Conservation (phyloP, 1,140 invertebrate genomes). For the Drosophila sturtevanti region DNA sequence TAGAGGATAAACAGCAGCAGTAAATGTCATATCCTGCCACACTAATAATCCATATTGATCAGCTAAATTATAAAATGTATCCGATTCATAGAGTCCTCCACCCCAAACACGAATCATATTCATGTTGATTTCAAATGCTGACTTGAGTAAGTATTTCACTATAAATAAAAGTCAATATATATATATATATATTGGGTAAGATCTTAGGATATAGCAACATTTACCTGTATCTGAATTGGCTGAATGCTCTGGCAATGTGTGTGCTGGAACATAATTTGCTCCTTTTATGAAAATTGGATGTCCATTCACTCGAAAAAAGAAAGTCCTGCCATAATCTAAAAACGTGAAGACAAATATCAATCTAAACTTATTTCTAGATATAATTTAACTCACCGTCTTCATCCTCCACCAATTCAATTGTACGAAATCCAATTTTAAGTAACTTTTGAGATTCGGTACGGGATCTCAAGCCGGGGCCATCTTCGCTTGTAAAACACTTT, state of each 20-base stretch:
- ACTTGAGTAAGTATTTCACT: constrained; percentile 59
- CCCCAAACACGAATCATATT: constrained; percentile 99
- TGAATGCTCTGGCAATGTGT: constrained; percentile 90
- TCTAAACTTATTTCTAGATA: background rate
- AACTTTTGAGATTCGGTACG: constrained; percentile 79
- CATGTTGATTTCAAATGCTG: constrained; percentile 90
- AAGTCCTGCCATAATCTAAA: constrained; percentile 85
- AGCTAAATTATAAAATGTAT: constrained; percentile 94
- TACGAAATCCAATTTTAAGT: constrained; percentile 92
- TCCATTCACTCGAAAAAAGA: constrained; percentile 95
- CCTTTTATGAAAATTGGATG: constrained; percentile 96
- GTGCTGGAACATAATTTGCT: constrained; percentile 96
- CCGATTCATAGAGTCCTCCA: constrained; percentile 96
- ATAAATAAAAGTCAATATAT: no score
- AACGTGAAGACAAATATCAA: background rate
- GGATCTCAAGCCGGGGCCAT: constrained; percentile 17
- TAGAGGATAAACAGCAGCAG: constrained; percentile 96
- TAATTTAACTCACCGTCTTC: constrained; percentile 82
- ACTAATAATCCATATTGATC: constrained; percentile 92
- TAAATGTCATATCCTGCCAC: constrained; percentile 98
- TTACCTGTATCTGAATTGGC: constrained; percentile 46
- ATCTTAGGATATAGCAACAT: background rate
- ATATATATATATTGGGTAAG: no score
- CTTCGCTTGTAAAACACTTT: constrained; percentile 41
- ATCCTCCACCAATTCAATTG: constrained; percentile 90